Evolutionary conservation across 2,888 invertebrate genomes (phyloP).

Genomic region (Sialis lutaria): DNA sequence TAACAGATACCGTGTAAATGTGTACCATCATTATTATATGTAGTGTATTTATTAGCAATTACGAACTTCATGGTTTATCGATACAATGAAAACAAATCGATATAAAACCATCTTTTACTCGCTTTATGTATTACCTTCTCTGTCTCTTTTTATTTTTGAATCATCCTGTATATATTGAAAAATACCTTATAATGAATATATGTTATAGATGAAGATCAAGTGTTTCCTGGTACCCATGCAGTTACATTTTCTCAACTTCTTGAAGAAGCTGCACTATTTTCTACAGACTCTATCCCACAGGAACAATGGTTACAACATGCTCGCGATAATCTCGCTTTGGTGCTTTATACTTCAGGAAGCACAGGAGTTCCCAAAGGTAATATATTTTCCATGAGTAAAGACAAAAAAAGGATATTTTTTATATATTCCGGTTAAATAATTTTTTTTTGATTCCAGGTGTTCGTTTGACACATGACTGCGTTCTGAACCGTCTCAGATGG

Average conservation of each 20-base stretch:
- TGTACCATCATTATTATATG: too few species aligned
- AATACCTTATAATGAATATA: too few species aligned
- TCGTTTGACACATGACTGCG: slow-evolving; percentile 54
- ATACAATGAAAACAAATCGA: too few species aligned
- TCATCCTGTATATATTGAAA: too few species aligned
- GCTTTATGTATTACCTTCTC: too few species aligned
- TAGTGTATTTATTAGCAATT: too few species aligned
- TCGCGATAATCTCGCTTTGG: slow-evolving; percentile 42
- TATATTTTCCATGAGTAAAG: background rate
- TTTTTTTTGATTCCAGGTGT: slow-evolving; percentile 38
- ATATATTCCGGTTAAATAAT: too few species aligned
- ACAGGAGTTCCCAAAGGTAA: slow-evolving; percentile 76
- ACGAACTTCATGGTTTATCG: too few species aligned
- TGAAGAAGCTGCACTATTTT: slow-evolving; percentile 26
- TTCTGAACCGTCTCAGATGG: slow-evolving; percentile 74
- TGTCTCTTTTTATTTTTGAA: too few species aligned
- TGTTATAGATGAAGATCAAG: slow-evolving; percentile 11
- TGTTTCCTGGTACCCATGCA: slow-evolving; percentile 19
- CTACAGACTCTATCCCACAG: slow-evolving; percentile 24
- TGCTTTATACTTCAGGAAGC: slow-evolving; percentile 77
- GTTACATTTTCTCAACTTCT: slow-evolving; percentile 33
- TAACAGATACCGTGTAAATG: too few species aligned
- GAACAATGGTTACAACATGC: slow-evolving; percentile 25
- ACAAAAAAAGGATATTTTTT: too few species aligned
- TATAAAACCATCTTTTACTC: too few species aligned